A percentile compares a stretch with the other conserved stretches of the same genome.
Evolutionary conservation across 2,797 vertebrate genomes (phyloP).

Genomic region (Malurus splendens): DNA sequence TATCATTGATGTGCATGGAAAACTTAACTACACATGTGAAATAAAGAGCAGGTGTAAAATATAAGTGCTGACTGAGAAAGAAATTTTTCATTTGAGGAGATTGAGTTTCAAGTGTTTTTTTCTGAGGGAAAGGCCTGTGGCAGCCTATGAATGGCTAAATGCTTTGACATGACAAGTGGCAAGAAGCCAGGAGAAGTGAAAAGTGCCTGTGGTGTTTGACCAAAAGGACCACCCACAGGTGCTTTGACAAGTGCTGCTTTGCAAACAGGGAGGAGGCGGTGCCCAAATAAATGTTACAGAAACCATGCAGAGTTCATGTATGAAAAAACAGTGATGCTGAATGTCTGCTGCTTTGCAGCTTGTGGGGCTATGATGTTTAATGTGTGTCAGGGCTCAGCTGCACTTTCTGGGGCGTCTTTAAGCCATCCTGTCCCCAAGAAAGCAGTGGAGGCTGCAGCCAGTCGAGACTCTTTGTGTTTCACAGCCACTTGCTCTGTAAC

Average conservation of each 20-base stretch:
- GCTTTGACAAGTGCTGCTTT: not conserved
- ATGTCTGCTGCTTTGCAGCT: not conserved
- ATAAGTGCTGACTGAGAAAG: not conserved
- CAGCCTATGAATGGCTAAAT: not conserved
- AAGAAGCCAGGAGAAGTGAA: not conserved
- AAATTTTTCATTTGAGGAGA: not conserved
- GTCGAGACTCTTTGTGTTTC: not conserved
- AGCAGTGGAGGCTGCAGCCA: not conserved
- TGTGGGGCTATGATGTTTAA: not conserved
- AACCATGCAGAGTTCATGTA: not conserved
- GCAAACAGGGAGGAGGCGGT: not conserved
- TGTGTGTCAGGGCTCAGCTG: not conserved
- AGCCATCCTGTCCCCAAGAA: not conserved
- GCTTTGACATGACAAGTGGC: not conserved
- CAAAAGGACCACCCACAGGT: rapidly evolving
- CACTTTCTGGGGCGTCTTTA: not conserved
- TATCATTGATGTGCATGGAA: rapidly evolving
- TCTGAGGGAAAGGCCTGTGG: not conserved
- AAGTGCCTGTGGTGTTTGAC: not conserved
- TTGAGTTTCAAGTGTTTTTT: not conserved
- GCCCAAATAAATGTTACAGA: not conserved
- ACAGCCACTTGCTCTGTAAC: not conserved
- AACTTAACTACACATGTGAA: not conserved
- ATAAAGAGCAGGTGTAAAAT: not conserved
- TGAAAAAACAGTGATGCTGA: not conserved